Base-by-base conservation (phyloP, 2,797 vertebrate genomes). In the Enoplosus armatus region DNA sequence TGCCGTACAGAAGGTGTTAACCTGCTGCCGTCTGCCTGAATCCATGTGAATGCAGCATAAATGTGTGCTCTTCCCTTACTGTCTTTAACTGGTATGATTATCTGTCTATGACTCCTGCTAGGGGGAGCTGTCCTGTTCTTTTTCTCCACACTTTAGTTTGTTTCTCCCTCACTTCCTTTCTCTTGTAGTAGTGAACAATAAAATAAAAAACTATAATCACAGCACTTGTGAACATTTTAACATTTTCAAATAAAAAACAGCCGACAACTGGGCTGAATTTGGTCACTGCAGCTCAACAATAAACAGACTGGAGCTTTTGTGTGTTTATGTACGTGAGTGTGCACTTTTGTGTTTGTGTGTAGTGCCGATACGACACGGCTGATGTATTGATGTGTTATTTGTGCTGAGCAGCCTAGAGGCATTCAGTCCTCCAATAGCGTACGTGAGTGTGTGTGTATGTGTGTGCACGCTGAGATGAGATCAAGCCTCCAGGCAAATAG, bases 361-460 rank as follows among this genome's bases (percentile, higher is more conserved):
- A 33, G 74, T 45, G 35, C 66, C 51, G 73, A 85, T 77, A 85
- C 77, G 77, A 88, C 72, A 64, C 39, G 39, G 84, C 54, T 89
- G 87, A 91, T 89, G 84, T 93, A 94, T 94, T 87, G 92, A 93
- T 87, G 90, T 90, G 83, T 91, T 90, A 91, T 93, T 93, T 90
- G 86, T 91, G 84, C 86, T 80, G 87, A 93, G 82, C 77, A 83
- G 87, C 90, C 90, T 54, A n/a, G 62, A 92, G 90, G 79, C 76
- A 89, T 90, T 87, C 80, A 64, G 64, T 85, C 80, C 58, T 81
- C 79, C 75, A 78, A 87, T 82, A 75, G 53, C 22, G 22, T 56
- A 53, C 27, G 56, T 79, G 66, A 77, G 60, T 77, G 59, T 64
- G 43, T 55, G 63, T 39, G 43, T 58, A n/a, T 64, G 47, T 69